Conservation (phyloP, 2,888 invertebrate species). For the Stenchaetothrips biformis region DNA sequence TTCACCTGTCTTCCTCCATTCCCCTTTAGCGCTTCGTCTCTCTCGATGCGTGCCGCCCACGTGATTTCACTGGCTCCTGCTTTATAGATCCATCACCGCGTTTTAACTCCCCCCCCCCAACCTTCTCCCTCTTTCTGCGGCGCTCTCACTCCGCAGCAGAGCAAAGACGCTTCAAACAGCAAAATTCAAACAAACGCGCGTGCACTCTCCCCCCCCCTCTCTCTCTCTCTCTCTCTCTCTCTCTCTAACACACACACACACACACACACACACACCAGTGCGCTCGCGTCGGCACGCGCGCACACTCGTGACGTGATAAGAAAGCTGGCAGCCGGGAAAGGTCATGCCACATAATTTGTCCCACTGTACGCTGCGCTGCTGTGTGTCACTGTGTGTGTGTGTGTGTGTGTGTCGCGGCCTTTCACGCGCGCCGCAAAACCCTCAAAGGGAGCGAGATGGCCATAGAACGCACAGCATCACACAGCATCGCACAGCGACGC, state of each 20-base stretch:
- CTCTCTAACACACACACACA: slow-evolving; percentile 12
- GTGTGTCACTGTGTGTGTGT: neutral
- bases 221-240: no score
- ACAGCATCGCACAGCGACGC: no score
- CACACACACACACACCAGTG: neutral
- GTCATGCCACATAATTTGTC: slow-evolving; percentile 13
- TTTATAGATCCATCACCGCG: slow-evolving; percentile 12
- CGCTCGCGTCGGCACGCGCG: neutral
- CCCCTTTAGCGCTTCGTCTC: neutral
- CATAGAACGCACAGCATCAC: no score
- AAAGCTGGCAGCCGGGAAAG: slow-evolving; percentile 6
- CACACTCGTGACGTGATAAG: neutral
- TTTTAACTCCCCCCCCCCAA: neutral
- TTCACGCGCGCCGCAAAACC: neutral
- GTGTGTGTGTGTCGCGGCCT: neutral
- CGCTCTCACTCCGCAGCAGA: neutral
- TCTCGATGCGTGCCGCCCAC: neutral
- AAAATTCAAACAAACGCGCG: neutral
- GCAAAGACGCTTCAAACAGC: neutral
- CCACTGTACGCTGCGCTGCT: neutral
- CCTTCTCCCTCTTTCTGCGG: neutral
- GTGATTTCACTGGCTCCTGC: slow-evolving; percentile 20
- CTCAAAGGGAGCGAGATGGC: no score
- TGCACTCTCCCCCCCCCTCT: neutral
- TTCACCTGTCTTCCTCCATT: neutral